A percentile compares a stretch with the other conserved stretches of the same genome.
phyloP scores from a whole-genome alignment of 2,113 vertebrate genomes.

The Spea bombifrons region DNA sequence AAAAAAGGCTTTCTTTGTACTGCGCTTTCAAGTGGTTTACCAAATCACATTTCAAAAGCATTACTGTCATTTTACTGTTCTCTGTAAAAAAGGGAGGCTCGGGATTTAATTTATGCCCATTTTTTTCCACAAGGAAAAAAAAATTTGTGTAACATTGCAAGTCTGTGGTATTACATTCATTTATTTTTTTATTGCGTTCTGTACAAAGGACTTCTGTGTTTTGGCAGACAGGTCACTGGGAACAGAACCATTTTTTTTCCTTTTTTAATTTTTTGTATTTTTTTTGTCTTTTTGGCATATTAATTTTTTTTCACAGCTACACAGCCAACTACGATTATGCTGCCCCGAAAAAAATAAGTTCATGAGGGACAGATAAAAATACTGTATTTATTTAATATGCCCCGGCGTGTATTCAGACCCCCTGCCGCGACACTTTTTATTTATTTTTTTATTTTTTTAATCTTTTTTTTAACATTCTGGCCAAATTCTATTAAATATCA shows the following conservation, averaged over 20 bases:
- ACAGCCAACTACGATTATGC: conserved; percentile 26
- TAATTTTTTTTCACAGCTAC: conserved; percentile 16
- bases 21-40: neutral
- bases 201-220: conserved; percentile 28
- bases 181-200: conserved; percentile 1
- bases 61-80: neutral
- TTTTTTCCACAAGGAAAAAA: conserved; percentile 25
- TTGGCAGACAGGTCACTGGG: conserved; percentile 41
- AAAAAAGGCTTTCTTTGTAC: neutral
- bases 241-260: conserved; percentile 33
- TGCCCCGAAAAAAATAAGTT: conserved; percentile 7
- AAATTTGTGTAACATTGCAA: neutral
- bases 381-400: conserved; percentile 26
- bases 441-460: conserved; percentile 26
- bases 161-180: conserved; percentile 11
- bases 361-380: conserved; percentile 31
- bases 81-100: neutral
- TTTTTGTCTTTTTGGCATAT: conserved; percentile 16
- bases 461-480: conserved; percentile 17
- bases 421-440: conserved; percentile 24
- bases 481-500: conserved; percentile 50
- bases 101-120: neutral
- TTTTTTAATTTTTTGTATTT: conserved; percentile 19
- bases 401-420: conserved; percentile 47
- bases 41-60: neutral